Conservation (phyloP, 2,888 invertebrate species). For the Eurytoma californica region DNA sequence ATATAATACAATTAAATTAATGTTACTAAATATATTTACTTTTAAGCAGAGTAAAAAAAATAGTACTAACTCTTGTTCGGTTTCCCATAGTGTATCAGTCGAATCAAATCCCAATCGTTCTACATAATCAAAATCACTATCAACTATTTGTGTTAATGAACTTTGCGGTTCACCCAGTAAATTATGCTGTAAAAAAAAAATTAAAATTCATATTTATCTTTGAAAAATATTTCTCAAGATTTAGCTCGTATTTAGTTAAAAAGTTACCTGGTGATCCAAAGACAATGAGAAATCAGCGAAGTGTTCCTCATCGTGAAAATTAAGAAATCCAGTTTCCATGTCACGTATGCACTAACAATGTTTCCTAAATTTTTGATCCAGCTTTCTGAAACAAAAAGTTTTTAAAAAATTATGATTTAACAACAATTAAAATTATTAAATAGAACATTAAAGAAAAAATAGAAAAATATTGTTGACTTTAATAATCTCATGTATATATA, state of each 20-base stretch:
- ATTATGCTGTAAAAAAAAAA: slow-evolving; percentile 44
- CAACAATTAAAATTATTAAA: not conserved
- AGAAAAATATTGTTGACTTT: too few species aligned
- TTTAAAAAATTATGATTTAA: too few species aligned
- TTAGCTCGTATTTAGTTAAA: not conserved
- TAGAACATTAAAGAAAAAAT: not conserved
- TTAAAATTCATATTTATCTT: not conserved
- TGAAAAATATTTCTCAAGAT: not conserved
- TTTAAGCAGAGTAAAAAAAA: slow-evolving; percentile 17
- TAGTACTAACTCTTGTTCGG: slow-evolving; percentile 73
- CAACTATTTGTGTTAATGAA: slow-evolving; percentile 59
- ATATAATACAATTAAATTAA: slow-evolving; percentile 9
- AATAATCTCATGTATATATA: not conserved
- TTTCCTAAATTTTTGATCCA: slow-evolving; percentile 42
- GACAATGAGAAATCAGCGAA: slow-evolving; percentile 73
- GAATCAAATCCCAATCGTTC: slow-evolving; percentile 64
- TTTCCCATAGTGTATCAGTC: slow-evolving; percentile 65
- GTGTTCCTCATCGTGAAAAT: slow-evolving; percentile 76
- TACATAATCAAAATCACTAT: slow-evolving; percentile 68
- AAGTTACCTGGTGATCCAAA: slow-evolving; percentile 62
- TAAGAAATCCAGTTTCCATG: slow-evolving; percentile 77
- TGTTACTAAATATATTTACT: not conserved
- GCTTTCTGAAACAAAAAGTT: slow-evolving; percentile 45
- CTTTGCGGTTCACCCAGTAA: slow-evolving; percentile 63
- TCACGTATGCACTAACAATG: slow-evolving; percentile 53